These are phyloP conservation scores for Lycocerus yunnanus DNA, from an alignment of 2,888 invertebrate species.

Conservation along the genomic window DNA sequence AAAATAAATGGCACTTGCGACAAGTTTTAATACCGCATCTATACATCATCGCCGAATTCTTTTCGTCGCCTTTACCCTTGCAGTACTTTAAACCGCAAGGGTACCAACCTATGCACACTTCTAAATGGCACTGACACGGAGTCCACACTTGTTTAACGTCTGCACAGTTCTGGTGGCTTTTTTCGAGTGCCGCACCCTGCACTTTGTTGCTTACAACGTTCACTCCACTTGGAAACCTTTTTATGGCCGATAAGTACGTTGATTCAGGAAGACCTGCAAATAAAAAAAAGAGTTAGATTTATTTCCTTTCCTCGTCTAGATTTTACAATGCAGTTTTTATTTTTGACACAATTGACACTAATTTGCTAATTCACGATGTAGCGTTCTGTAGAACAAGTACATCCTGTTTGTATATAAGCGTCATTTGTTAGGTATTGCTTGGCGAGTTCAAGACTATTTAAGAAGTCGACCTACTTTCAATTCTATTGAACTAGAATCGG, in stretches of 20 bases:
- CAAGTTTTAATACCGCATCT: slow-evolving; percentile 96
- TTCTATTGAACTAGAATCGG: too few species aligned
- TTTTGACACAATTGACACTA: too few species aligned
- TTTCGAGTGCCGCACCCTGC: neutral
- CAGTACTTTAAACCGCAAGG: slow-evolving; percentile 96
- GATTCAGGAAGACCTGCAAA: slow-evolving; percentile 71
- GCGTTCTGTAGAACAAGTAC: too few species aligned
- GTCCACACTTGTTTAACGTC: slow-evolving; percentile 70
- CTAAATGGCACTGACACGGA: slow-evolving; percentile 83
- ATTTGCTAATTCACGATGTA: too few species aligned
- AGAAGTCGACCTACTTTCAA: too few species aligned
- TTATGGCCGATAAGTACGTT: slow-evolving; percentile 72
- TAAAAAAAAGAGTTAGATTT: neutral
- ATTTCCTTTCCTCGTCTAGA: too few species aligned
- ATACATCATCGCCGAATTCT: slow-evolving; percentile 72
- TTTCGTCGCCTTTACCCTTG: slow-evolving; percentile 61
- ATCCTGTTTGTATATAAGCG: too few species aligned
- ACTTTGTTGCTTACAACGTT: slow-evolving; percentile 4
- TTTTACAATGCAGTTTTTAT: too few species aligned
- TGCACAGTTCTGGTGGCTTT: slow-evolving; percentile 59
- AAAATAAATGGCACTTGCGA: slow-evolving; percentile 85
- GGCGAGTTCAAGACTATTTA: too few species aligned
- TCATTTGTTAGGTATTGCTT: too few species aligned
- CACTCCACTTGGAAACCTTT: slow-evolving; percentile 65
- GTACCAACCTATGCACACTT: slow-evolving; percentile 93